Conservation (phyloP, 2,113 vertebrate genomes). For the Okapia johnstoni region DNA sequence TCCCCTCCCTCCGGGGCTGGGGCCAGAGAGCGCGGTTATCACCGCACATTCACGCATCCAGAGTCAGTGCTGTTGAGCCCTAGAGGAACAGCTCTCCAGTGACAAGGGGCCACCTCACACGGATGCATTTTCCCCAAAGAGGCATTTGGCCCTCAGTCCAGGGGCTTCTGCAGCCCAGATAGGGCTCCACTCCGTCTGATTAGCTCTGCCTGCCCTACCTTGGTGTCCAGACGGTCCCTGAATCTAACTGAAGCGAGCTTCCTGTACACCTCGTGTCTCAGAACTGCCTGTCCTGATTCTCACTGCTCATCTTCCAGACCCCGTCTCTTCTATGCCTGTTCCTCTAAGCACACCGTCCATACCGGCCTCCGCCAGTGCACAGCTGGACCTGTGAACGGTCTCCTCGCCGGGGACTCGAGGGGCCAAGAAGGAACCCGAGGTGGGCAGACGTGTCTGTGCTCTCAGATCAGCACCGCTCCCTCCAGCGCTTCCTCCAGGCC, state of each 20-base stretch:
- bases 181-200: fast-evolving
- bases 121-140: neutral
- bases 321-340: too few species aligned
- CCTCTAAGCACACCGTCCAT: neutral
- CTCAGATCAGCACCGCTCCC: neutral
- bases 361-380: neutral
- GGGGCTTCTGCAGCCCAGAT: neutral
- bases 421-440: too few species aligned
- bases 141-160: neutral
- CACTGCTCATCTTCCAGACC: neutral
- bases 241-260: neutral
- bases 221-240: neutral
- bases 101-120: neutral
- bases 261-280: neutral
- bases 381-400: too few species aligned
- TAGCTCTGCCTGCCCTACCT: neutral
- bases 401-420: neutral
- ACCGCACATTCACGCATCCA: neutral
- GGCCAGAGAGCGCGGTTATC: neutral
- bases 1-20: too few species aligned
- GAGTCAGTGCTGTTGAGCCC: neutral
- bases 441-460: neutral
- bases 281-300: neutral
- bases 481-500: fast-evolving
- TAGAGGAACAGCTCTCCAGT: neutral